phyloP scores from a whole-genome alignment of 2,888 invertebrate genomes.

The Chirona hameri region DNA sequence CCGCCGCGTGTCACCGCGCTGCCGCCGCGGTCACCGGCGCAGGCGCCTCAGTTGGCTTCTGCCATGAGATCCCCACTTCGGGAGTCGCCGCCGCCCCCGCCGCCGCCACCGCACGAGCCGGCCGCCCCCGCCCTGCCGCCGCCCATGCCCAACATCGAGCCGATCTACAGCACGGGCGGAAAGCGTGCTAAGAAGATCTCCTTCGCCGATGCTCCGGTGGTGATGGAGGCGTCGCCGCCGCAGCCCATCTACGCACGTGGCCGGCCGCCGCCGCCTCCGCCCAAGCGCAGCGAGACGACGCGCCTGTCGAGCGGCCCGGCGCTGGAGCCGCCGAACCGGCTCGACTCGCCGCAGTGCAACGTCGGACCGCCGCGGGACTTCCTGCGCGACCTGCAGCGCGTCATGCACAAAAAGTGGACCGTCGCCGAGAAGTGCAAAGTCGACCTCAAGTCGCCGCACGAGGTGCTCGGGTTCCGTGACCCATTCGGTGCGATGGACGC shows the following conservation, averaged over 20 bases:
- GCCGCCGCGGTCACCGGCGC: slow-evolving; percentile 37
- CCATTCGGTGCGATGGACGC: slow-evolving; percentile 39
- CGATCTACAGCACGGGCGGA: slow-evolving; percentile 38
- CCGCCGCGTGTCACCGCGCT: not conserved
- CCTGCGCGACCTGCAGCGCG: slow-evolving; percentile 80
- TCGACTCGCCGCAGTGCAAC: slow-evolving; percentile 44
- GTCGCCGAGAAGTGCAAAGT: slow-evolving; percentile 87
- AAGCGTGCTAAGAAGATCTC: slow-evolving; percentile 39
- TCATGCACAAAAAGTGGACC: slow-evolving; percentile 91
- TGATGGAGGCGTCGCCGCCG: slow-evolving; percentile 57
- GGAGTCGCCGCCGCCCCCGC: slow-evolving; percentile 32
- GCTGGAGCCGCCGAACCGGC: slow-evolving; percentile 60
- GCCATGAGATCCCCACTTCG: slow-evolving; percentile 1
- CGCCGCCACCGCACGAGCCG: slow-evolving; percentile 31
- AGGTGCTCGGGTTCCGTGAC: slow-evolving; percentile 78
- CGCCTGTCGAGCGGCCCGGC: slow-evolving; percentile 55
- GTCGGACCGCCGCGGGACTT: slow-evolving; percentile 59
- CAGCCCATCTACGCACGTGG: slow-evolving; percentile 65
- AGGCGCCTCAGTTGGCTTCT: not conserved
- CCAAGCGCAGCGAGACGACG: slow-evolving; percentile 62
- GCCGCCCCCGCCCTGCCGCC: slow-evolving; percentile 32
- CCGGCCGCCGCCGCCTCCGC: slow-evolving; percentile 57
- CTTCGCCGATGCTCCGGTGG: slow-evolving; percentile 39
- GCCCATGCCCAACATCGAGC: slow-evolving; percentile 35
- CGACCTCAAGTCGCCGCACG: slow-evolving; percentile 85